Base-by-base conservation (phyloP, 1,140 invertebrate species). In the Drosophila saltans region DNA sequence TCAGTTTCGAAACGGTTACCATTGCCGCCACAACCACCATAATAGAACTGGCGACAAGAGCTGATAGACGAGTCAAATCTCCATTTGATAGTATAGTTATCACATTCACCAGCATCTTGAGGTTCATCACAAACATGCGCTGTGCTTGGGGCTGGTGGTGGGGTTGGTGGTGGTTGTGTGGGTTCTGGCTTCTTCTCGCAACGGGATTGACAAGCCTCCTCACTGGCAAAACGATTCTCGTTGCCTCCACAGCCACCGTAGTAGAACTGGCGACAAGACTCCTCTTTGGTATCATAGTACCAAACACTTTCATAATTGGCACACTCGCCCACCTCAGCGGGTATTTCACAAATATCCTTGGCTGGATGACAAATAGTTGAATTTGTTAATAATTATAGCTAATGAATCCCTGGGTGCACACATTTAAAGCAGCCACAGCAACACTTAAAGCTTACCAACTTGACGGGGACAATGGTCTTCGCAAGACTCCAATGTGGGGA, bases 201-300 rank as follows among this genome's bases (percentile, higher is more conserved):
- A 62, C 94, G 93, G 40, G 93, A 92, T 75, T 94, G 41, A 79
- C 97, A 97, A 52, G 95, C 95, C 28, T 94, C 91, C 84, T 96
- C 93, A 6, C 93, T 93, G n/a, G 91, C 63, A 88, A 97, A 98
- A 81, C 97, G 97, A 90, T 98, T 98, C 56, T 93, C 93, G 89
- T 97, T 97, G 4, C 96, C 97, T 21, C 94, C 95, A 80, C 96
- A 97, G 4, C 97, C 96, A 7, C 96, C 95, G 85, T 97, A 98
- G 68, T 96, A 95, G 89, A 98, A 98, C 73, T 95, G 94, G 73
- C 94, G 93, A 86, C 97, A 98, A 30, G 93, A 90, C 55, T 94
- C 93, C 11, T 95, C 93, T 78, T 94, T 94, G 0, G 95, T 95
- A 91, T 99, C 96, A 92, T 95, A 99, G 93, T 96, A 98, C 96